phyloP scores from a whole-genome alignment of 2,888 invertebrate species.

The Phragmatobia fuliginosa region DNA sequence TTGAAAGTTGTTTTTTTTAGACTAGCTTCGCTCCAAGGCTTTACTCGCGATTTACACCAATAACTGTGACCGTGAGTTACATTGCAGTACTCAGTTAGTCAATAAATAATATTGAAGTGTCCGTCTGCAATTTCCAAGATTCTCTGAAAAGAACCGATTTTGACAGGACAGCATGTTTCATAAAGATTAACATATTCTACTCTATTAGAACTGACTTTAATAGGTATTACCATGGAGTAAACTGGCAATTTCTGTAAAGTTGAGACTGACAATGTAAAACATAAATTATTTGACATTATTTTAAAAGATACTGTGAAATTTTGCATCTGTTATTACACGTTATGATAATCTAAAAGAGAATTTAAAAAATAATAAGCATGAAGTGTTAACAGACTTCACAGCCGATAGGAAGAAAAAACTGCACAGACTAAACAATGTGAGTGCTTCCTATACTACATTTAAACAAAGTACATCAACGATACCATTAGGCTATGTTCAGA shows the following conservation, averaged over 20 bases:
- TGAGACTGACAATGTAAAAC: background rate
- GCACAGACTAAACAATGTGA: conserved; percentile 13
- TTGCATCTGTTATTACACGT: background rate
- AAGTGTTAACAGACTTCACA: background rate
- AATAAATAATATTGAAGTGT: too few species aligned
- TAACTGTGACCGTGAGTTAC: too few species aligned
- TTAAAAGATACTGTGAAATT: background rate
- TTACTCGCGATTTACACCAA: too few species aligned
- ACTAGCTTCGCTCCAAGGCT: too few species aligned
- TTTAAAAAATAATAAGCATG: background rate
- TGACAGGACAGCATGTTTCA: too few species aligned
- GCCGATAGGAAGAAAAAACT: background rate
- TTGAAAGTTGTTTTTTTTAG: too few species aligned
- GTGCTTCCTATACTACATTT: conserved; percentile 17
- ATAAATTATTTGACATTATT: background rate
- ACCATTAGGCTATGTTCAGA: conserved; percentile 22
- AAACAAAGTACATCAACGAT: conserved; percentile 20
- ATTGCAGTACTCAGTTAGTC: too few species aligned
- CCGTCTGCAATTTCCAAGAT: too few species aligned
- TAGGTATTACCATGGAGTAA: too few species aligned
- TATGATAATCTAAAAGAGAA: background rate
- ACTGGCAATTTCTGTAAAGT: background rate
- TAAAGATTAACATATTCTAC: too few species aligned
- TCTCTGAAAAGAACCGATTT: too few species aligned
- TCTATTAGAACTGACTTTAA: too few species aligned